A percentile compares a stretch with the other conserved stretches of the same genome.
Evolutionary conservation across 2,797 vertebrate genomes (phyloP).

Genomic region (Petrocephalus schoutedeni): DNA sequence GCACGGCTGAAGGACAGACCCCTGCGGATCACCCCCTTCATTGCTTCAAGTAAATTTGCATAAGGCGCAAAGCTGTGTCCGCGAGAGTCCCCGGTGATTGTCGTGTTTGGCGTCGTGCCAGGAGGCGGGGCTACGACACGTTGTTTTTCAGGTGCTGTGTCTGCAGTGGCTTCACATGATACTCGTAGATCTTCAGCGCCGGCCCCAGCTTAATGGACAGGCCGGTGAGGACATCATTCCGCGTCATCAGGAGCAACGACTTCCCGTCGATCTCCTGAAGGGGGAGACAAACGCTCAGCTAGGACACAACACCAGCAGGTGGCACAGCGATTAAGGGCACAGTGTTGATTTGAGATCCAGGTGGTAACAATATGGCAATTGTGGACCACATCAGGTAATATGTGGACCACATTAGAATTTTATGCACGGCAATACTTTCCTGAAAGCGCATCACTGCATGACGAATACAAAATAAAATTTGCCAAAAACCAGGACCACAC

Average conservation of each 20-base stretch:
- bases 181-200: conserved; percentile 98
- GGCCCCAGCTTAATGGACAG: conserved; percentile 97
- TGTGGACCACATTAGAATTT: too few relatives aligned
- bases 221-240: conserved; percentile 94
- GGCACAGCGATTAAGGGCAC: background rate
- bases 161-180: conserved; percentile 94
- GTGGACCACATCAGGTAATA: background rate
- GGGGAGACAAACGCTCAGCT: conserved; percentile 28
- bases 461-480: background rate
- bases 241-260: conserved; percentile 95
- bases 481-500: background rate
- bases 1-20: background rate
- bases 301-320: conserved; percentile 12
- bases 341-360: background rate
- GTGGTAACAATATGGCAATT: background rate
- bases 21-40: background rate
- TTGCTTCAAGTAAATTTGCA: conserved; percentile 24
- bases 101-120: conserved; percentile 27
- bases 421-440: background rate
- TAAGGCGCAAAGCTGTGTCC: conserved; percentile 5
- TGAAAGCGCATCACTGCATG: background rate
- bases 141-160: conserved; percentile 91
- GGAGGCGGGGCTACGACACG: conserved; percentile 49
- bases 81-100: conserved; percentile 37
- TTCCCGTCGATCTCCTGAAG: conserved; percentile 96